Base-by-base conservation (phyloP, 1,140 invertebrate species). In the Leptinotarsa lineolata region DNA sequence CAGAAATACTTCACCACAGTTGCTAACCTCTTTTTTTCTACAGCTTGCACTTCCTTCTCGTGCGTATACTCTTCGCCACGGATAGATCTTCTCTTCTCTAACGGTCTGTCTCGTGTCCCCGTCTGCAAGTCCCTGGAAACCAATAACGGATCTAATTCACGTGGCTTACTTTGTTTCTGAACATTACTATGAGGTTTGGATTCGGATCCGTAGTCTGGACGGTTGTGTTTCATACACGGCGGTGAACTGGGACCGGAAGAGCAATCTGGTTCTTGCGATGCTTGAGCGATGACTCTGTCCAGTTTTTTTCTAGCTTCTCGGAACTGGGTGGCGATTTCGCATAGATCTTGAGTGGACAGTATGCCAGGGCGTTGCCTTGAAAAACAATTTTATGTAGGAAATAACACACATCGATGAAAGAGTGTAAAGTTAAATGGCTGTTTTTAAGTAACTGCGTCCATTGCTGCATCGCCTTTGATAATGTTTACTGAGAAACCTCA, bases 61-160 rank as follows among this genome's bases (percentile, higher is more conserved):
- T 54, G 15, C 1, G 2, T n/a, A 54, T 6, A 11, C 15, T 54
- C 48, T 54, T 54, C n/a, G 4, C 48, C 48, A 18, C n/a, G n/a
- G 8, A 1, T 39, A 39, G 30, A 39, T 8, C 30, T 39, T 13
- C n/a, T 54, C 4, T 3, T 18, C 15, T 54, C 48, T 54, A 54
- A 4, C 48, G 48, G n/a, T 54, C 48, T 54, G 15, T 54, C 48
- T 54, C 48, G 15, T 15, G 48, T 8, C 48, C 15, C n/a, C 48
- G 48, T 54, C 48, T 18, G 48, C 48, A 54, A 16, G 5, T 18
- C 15, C 48, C 48, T 54, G 48, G 48, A 54, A 54, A 54, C 48
- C 48, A 54, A 54, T 54, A 54, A 54, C 16, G 48, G 48, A 18
- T 54, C 48, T n/a, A 54, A 54, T 54, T 54, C 48, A 54, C 48